phyloP scores from a whole-genome alignment of 2,888 invertebrate species.

The Cetonia aurata region DNA sequence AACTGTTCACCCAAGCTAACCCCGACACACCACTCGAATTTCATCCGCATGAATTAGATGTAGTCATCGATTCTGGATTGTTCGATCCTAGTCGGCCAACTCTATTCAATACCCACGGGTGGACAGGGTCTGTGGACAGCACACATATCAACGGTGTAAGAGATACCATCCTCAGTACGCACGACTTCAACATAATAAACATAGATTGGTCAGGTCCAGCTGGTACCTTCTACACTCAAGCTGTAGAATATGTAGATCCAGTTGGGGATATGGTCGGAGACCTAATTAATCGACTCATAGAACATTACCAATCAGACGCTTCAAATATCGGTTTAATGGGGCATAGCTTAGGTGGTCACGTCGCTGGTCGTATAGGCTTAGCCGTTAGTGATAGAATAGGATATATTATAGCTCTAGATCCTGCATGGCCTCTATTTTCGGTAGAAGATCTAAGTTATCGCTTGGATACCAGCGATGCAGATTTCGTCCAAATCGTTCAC shows the following conservation, averaged over 20 bases:
- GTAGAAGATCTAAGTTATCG: conserved; percentile 77
- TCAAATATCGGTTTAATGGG: conserved; percentile 42
- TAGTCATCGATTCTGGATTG: conserved; percentile 28
- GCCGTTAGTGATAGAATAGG: conserved; percentile 46
- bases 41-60: conserved; percentile 41
- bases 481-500: conserved; percentile 86
- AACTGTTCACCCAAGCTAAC: conserved; percentile 38
- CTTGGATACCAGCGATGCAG: conserved; percentile 81
- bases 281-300: conserved; percentile 46
- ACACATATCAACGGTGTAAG: conserved; percentile 37
- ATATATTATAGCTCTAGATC: conserved; percentile 58
- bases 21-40: conserved; percentile 27
- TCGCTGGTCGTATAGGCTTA: conserved; percentile 67
- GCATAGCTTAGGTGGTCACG: conserved; percentile 46
- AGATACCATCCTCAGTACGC: conserved; percentile 40
- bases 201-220: conserved; percentile 49
- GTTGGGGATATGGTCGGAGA: conserved; percentile 46
- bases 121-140: conserved; percentile 46
- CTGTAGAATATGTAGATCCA: conserved; percentile 43
- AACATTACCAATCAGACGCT: conserved; percentile 34
- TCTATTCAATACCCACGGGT: conserved; percentile 49
- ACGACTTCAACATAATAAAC: conserved; percentile 48
- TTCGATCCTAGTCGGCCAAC: conserved; percentile 44
- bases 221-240: conserved; percentile 44
- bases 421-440: conserved; percentile 57